phyloP scores from a whole-genome alignment of 2,888 invertebrate species.

The Drosophila suboccidentalis region DNA sequence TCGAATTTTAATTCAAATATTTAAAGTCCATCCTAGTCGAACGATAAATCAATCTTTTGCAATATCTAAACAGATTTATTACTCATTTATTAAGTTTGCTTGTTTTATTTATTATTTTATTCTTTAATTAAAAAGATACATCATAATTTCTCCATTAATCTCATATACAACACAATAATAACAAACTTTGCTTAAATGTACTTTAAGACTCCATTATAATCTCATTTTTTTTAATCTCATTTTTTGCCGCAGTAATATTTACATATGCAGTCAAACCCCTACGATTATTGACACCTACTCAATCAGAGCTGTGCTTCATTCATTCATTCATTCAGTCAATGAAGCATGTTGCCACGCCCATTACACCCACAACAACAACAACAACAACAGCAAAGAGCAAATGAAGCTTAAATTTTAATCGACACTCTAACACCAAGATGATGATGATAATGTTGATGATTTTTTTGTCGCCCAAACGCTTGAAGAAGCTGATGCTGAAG shows the following conservation, averaged over 20 bases:
- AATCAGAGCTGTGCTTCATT: constrained; percentile 46
- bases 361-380: constrained; percentile 23
- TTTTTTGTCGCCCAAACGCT: constrained; percentile 59
- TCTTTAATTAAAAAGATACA: no score
- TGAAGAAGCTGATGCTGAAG: constrained; percentile 6
- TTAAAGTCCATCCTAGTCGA: no score
- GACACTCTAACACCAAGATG: constrained; percentile 68
- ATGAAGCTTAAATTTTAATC: constrained; percentile 81
- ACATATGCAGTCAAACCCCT: constrained; percentile 25
- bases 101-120: no score
- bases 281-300: constrained; percentile 72
- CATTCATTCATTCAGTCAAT: constrained; percentile 27
- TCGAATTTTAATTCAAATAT: background rate
- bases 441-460: constrained; percentile 80
- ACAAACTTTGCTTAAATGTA: background rate
- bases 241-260: constrained; percentile 6
- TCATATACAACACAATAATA: background rate
- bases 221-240: background rate
- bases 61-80: no score
- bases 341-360: constrained; percentile 45
- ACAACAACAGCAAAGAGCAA: constrained; percentile 44
- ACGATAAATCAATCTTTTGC: no score
- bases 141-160: background rate
- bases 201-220: background rate
- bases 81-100: no score